These are phyloP conservation scores for Hypolimnas misippus DNA, from an alignment of 2,888 invertebrate species.

Conservation along the genomic window DNA sequence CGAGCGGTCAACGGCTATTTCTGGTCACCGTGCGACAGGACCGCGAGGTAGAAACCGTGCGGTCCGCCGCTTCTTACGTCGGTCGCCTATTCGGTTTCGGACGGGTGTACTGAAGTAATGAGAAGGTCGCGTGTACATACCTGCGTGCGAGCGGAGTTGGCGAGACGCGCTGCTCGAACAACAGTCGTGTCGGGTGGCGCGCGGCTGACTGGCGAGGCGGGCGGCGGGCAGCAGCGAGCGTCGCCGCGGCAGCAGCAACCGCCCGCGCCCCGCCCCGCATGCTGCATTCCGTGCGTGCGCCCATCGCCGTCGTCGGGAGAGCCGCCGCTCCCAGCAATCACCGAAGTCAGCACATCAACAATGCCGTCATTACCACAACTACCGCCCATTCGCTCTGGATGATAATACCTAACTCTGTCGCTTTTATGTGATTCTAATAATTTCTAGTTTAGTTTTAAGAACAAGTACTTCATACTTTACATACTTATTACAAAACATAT, in stretches of 20 bases:
- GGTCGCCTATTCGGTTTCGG: slow-evolving; percentile 24
- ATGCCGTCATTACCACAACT: slow-evolving; percentile 50
- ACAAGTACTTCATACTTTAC: background rate
- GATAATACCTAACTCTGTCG: background rate
- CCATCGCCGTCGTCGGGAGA: slow-evolving; percentile 66
- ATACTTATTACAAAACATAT: background rate
- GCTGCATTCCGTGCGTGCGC: slow-evolving; percentile 72
- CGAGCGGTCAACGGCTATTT: slow-evolving; percentile 60
- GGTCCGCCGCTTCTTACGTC: slow-evolving; percentile 32
- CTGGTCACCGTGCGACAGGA: slow-evolving; percentile 52
- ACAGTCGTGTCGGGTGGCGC: slow-evolving; percentile 78
- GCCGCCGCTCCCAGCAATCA: slow-evolving; percentile 60
- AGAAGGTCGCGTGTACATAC: slow-evolving; percentile 72
- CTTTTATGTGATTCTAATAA: background rate
- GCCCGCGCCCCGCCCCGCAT: slow-evolving; percentile 67
- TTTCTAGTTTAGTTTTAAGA: background rate
- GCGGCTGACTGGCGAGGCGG: slow-evolving; percentile 75
- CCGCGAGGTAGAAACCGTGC: slow-evolving; percentile 37
- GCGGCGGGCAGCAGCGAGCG: slow-evolving; percentile 62
- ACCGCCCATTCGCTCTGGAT: background rate
- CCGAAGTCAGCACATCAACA: slow-evolving; percentile 62
- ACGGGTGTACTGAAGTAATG: slow-evolving; percentile 40
- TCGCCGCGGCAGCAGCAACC: slow-evolving; percentile 72
- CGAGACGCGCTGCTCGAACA: slow-evolving; percentile 64
- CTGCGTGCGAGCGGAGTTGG: slow-evolving; percentile 64